Evolutionary conservation across 53 echinoderm and acorn worm genomes (phyloP).

Genomic region (Apostichopus leukothele): DNA sequence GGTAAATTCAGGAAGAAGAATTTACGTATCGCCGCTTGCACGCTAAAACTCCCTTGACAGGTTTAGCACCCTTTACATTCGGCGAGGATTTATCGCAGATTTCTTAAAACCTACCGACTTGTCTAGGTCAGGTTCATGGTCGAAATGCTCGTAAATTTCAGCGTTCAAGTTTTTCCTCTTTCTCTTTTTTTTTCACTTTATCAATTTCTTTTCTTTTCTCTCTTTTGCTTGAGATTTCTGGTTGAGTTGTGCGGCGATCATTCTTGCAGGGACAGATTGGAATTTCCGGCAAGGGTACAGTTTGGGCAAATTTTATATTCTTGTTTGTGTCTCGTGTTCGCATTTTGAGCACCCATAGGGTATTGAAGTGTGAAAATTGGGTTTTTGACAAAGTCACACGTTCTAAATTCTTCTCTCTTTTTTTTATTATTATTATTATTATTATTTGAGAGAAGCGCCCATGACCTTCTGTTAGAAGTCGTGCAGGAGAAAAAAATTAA

Average conservation of each 20-base stretch:
- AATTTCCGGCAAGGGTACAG: slow-evolving; percentile 48
- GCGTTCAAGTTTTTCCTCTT: slow-evolving; percentile 1
- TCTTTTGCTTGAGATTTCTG: slow-evolving; percentile 9
- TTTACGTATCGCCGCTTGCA: not conserved
- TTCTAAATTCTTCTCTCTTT: slow-evolving; percentile 6
- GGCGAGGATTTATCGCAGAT: slow-evolving; percentile 19
- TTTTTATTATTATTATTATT: no score
- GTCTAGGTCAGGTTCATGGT: slow-evolving; percentile 47
- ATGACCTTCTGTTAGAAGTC: not conserved
- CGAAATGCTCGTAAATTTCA: slow-evolving; percentile 42
- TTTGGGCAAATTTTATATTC: slow-evolving; percentile 41
- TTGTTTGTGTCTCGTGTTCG: slow-evolving; percentile 49
- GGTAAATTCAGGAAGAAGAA: not conserved
- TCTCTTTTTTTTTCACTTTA: slow-evolving; percentile 15
- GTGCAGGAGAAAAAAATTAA: not conserved
- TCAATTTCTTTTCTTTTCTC: not conserved
- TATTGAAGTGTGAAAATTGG: slow-evolving; percentile 50
- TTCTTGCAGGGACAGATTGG: slow-evolving; percentile 28
- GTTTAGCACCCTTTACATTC: slow-evolving; percentile 24
- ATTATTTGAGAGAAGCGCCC: slow-evolving; percentile 2
- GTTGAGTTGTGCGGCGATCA: slow-evolving; percentile 39
- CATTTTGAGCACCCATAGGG: slow-evolving; percentile 40
- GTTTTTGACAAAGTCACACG: slow-evolving; percentile 46
- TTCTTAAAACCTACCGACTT: not conserved
- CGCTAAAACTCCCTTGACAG: slow-evolving; percentile 12